Base-by-base conservation (phyloP, 2,797 vertebrate species). In the Sebastiscus tertius region DNA sequence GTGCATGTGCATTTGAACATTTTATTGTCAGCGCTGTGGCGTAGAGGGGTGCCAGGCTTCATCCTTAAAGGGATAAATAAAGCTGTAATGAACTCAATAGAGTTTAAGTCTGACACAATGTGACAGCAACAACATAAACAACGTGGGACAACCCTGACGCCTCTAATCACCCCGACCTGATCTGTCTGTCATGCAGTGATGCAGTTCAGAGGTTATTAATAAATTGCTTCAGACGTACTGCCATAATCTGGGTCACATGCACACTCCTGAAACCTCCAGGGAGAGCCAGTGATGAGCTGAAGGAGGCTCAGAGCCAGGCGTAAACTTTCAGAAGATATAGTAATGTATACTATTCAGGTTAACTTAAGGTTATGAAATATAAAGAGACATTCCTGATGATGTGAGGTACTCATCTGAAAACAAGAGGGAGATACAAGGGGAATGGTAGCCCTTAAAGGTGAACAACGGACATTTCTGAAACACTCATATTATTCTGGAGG, bases 171-270 rank as follows among this genome's bases (percentile, higher is more conserved):
- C 39, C 22, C 12, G 22, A 29, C 49, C 61, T 68, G 75, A 46
- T 61, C 68, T 56, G 82, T 36, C 49, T 42, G 69, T 61, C 22
- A 33, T 68, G 61, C 76, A 85, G n/a, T 82, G 85, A 87, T 46
- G 79, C 83, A 75, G 88, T 81, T 82, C 82, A 75, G 62, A 67
- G 78, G 77, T 88, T 91, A 91, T 87, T 88, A 86, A 91, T 87
- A 88, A 67, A 4, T 33, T 59, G 36, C 71, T 62, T 63, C 29
- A 75, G 58, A 6, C 8, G 54, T 72, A 61, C 5, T 8, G 56
- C 11, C 34, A 6, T 82, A 77, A 89, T 88, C 81, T 84, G 84
- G 84, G 84, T 88, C 90, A 84, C 74, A 55, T 84, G 76, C 71
- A 11, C 34, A 1, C 4, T 49, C 31, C 73, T 65, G 63, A 68